Conservation (phyloP, 2,113 vertebrate species). For the Neotoma lepida region DNA sequence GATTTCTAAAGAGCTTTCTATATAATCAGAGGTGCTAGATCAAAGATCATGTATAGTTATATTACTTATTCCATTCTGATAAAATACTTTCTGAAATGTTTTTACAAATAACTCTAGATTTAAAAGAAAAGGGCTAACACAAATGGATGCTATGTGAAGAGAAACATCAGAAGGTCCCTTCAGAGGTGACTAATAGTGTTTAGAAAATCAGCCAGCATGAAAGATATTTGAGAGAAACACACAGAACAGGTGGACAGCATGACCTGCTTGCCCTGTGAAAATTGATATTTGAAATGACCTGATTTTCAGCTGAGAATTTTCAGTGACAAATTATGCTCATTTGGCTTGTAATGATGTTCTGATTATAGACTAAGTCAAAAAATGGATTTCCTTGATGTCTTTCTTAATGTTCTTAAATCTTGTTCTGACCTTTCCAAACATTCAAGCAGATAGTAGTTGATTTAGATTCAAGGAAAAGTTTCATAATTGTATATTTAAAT, state of each 20-base stretch:
- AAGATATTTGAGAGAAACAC: constrained; percentile 71
- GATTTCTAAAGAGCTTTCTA: not conserved
- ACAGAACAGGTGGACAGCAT: constrained; percentile 68
- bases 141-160: not conserved
- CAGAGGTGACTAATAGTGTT: constrained; percentile 31
- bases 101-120: constrained; percentile 35
- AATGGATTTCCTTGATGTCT: constrained; percentile 71
- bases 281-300: constrained; percentile 74
- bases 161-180: not conserved
- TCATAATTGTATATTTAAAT: constrained; percentile 21
- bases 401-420: constrained; percentile 69
- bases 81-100: not conserved
- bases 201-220: constrained; percentile 33
- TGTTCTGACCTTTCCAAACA: constrained; percentile 67
- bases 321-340: constrained; percentile 81
- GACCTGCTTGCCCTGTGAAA: constrained; percentile 74
- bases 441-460: not conserved
- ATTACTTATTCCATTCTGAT: constrained; percentile 44
- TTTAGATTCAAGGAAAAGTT: constrained; percentile 7
- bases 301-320: constrained; percentile 76
- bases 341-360: constrained; percentile 79
- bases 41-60: constrained; percentile 9
- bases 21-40: constrained; percentile 32
- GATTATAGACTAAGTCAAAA: constrained; percentile 70
- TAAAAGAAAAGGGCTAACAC: not conserved